Conservation (phyloP, 2,113 vertebrate species). For the Isichthys henryi region DNA sequence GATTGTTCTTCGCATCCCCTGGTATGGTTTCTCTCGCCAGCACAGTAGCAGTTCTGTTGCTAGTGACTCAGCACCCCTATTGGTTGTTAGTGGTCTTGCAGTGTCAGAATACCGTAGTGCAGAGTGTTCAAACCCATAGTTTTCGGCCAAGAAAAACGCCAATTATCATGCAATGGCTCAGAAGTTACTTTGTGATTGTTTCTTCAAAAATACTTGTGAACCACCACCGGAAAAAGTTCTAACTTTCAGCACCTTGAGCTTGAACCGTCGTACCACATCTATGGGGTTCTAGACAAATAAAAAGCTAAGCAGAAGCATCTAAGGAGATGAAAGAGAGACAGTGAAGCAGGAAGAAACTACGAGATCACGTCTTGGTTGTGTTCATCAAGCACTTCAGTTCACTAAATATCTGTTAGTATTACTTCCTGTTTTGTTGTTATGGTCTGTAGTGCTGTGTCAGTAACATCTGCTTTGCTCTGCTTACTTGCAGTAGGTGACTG, state of each 20-base stretch:
- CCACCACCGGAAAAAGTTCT: neutral
- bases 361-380: neutral
- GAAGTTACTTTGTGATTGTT: neutral
- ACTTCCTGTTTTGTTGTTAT: neutral
- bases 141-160: neutral
- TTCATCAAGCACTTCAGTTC: neutral
- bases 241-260: neutral
- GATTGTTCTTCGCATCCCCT: neutral
- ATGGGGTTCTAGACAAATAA: too few relatives aligned
- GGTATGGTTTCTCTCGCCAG: neutral
- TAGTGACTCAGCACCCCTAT: neutral
- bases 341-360: neutral
- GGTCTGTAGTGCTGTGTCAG: neutral
- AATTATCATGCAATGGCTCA: neutral
- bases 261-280: neutral
- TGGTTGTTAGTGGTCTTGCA: neutral
- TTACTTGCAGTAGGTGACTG: neutral
- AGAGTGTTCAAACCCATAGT: neutral
- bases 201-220: neutral
- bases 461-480: neutral
- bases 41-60: neutral
- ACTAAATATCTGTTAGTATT: neutral
- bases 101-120: too few relatives aligned
- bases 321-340: neutral
- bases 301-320: neutral